These are phyloP conservation scores for Tolypeutes matacus DNA, from an alignment of 2,797 vertebrate genomes.

Conservation along the genomic window DNA sequence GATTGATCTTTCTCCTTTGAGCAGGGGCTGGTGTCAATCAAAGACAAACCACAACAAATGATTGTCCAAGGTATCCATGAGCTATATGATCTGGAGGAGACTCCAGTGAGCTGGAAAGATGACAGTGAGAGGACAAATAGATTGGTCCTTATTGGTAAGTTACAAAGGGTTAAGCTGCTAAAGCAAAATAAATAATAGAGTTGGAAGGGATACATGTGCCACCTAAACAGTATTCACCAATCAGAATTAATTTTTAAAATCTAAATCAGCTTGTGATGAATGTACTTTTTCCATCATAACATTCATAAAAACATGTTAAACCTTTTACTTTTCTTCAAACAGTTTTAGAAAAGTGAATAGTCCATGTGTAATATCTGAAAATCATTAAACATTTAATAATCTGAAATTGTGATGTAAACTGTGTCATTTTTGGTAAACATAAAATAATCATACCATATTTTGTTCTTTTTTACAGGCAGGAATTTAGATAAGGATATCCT, in stretches of 20 bases:
- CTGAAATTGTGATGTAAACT: not conserved
- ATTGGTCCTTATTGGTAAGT: slow-evolving; percentile 96
- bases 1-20: slow-evolving; percentile 79
- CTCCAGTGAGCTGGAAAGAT: slow-evolving; percentile 91
- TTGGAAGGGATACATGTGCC: not conserved
- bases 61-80: slow-evolving; percentile 98
- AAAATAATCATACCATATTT: slow-evolving; percentile 44
- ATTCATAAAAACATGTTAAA: not conserved
- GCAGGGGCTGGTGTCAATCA: slow-evolving; percentile 95
- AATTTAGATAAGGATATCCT: slow-evolving; percentile 95
- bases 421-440: slow-evolving; percentile 46
- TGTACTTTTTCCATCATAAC: slow-evolving; percentile 33
- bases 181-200: not conserved
- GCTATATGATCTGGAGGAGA: slow-evolving; percentile 97
- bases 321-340: slow-evolving; percentile 6
- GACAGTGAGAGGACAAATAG: slow-evolving; percentile 91
- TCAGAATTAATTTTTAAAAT: not conserved
- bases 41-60: slow-evolving; percentile 93
- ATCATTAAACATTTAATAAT: slow-evolving; percentile 1
- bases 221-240: not conserved
- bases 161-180: not conserved
- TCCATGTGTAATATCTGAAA: slow-evolving; percentile 27
- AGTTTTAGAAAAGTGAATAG: slow-evolving; percentile 62
- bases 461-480: slow-evolving; percentile 90
- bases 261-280: slow-evolving; percentile 18